phyloP scores from a whole-genome alignment of 1,140 invertebrate species.

The Aphelinus certus region DNA sequence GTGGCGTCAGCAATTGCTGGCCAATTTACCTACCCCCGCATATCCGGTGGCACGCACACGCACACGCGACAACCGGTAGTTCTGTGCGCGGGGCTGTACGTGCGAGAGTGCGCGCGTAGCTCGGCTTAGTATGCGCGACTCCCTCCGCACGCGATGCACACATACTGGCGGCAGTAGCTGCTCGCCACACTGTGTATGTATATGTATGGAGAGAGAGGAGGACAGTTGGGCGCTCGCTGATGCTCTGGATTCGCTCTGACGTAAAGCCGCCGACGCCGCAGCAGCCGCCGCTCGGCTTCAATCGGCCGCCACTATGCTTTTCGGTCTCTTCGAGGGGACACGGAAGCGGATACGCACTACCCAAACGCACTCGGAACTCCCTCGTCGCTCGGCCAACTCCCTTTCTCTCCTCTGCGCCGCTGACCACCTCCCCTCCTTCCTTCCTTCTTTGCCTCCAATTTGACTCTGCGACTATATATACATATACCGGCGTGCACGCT shows the following conservation, averaged over 20 bases:
- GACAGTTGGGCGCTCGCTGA: too few relatives aligned
- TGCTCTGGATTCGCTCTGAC: conserved; percentile 53
- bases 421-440: not conserved
- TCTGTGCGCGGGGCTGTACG: not conserved
- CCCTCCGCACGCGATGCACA: conserved; percentile 5
- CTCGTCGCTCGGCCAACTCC: not conserved
- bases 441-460: not conserved
- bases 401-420: not conserved
- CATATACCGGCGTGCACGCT: too few relatives aligned
- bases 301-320: conserved; percentile 5
- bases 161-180: conserved; percentile 42
- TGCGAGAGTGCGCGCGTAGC: not conserved
- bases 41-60: conserved; percentile 56
- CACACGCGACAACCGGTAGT: conserved; percentile 21
- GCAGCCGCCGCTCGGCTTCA: conserved; percentile 1
- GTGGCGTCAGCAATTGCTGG: conserved; percentile 66
- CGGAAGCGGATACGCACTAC: conserved; percentile 29
- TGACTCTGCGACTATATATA: too few relatives aligned
- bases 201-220: too few relatives aligned
- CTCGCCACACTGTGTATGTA: conserved; percentile 12
- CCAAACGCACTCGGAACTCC: conserved; percentile 32
- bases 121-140: not conserved
- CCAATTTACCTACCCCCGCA: conserved; percentile 67
- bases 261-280: conserved; percentile 42
- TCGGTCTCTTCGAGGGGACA: conserved; percentile 33